Base-by-base conservation (phyloP, 2,797 vertebrate genomes). In the Mastacembelus armatus region DNA sequence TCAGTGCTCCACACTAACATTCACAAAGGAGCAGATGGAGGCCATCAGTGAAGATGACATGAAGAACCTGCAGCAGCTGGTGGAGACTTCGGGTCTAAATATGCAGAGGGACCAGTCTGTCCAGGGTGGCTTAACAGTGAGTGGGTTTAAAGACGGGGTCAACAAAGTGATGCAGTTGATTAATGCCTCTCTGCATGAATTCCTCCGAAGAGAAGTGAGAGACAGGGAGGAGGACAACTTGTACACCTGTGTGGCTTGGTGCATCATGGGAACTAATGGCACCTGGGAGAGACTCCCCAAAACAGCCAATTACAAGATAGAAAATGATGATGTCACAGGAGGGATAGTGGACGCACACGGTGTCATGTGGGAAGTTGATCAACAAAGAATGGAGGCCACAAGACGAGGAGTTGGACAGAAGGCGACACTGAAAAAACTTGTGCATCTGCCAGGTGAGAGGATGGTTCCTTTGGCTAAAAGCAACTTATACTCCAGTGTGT, bases 241-340 rank as follows among this genome's bases (percentile, higher is more conserved):
- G 33, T 89, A 76, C 55, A 3, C 2, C 4, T 26, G 0, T 3
- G 80, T 90, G 19, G 27, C 44, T 4, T 92, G 91, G 90, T 92
- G 89, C 80, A 85, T 92, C 56, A 26, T 81, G 72, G 71, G 74
- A 36, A 7, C 8, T 0, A 0, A 35, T 0, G 74, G 87, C 1
- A 36, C 48, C 62, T 92, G 91, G 90, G 76, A 90, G 0, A 78
- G 85, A 60, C 21, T 92, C 1, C 85, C 91, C 10, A 88, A 67
- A 77, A 19, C 24, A 21, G 74, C 83, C 29, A 89, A 91, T 74
- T 19, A 71, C 60, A 55, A 68, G 5, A 64, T 92, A 62, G 91
- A 93, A 45, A 83, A 4, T 0, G 7, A 0, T 0, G 54, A 83
- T 1, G 9, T 76, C 3, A 47, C 26, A 0, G 4, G 8, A 58